Evolutionary conservation across 1,140 invertebrate species (phyloP).

Genomic region (Monochamus saltuarius): DNA sequence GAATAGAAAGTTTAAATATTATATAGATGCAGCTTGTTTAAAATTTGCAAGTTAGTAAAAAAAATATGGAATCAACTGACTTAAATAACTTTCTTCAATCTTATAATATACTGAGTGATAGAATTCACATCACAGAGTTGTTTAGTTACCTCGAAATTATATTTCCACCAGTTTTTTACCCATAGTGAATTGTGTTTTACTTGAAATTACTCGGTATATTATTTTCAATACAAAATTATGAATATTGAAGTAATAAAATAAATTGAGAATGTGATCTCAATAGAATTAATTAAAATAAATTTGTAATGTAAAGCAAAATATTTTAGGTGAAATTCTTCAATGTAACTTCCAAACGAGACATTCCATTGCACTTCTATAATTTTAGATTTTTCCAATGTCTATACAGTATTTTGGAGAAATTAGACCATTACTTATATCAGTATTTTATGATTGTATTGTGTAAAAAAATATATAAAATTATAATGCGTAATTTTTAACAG

Average conservation of each 20-base stretch:
- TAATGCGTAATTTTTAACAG: conserved; percentile 2
- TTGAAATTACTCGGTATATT: too few species aligned
- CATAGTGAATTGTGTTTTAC: too few species aligned
- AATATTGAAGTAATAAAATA: not conserved
- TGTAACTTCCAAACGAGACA: conserved; percentile 7
- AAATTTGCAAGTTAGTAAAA: not conserved
- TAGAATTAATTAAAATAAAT: conserved; percentile 23
- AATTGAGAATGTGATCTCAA: conserved; percentile 25
- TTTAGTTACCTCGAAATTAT: too few species aligned
- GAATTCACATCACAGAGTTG: not conserved
- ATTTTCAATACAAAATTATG: too few species aligned
- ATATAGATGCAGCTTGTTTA: conserved; percentile 4
- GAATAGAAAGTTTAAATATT: conserved; percentile 9
- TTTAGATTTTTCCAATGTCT: conserved; percentile 11
- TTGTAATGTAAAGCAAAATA: not conserved
- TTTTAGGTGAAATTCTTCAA: not conserved
- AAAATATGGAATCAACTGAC: not conserved
- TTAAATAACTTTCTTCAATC: not conserved
- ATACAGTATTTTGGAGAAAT: conserved; percentile 24
- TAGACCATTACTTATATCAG: conserved; percentile 10
- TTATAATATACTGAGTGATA: not conserved
- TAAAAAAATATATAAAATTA: conserved; percentile 8
- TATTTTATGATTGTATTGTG: conserved; percentile 10
- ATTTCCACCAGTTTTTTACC: too few species aligned
- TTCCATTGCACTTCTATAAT: conserved; percentile 6